Percentiles rank a stretch among this genome's conserved stretches.
Conservation (phyloP, 2,113 vertebrate species). For the Ursus arctos region DNA sequence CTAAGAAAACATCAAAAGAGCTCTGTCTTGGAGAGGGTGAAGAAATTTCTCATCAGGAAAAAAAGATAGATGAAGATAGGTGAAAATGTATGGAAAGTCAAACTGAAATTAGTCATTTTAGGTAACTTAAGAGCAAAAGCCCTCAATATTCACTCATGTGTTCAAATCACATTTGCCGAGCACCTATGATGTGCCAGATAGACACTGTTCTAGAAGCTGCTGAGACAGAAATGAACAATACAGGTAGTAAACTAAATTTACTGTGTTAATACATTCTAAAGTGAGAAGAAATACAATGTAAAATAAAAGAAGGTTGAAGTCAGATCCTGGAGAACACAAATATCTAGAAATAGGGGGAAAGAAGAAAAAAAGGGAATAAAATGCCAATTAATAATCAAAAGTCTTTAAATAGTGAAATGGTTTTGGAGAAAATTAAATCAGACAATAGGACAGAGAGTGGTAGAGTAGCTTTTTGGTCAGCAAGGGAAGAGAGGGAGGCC, state of each 20-base stretch:
- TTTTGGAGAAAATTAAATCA: neutral
- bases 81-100: neutral
- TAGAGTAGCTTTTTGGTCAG: neutral
- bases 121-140: neutral
- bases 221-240: neutral
- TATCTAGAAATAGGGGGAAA: neutral
- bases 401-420: neutral
- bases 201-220: neutral
- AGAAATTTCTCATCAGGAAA: neutral
- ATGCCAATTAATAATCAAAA: neutral
- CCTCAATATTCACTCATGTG: neutral
- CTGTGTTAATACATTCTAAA: neutral
- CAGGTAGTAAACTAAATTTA: neutral
- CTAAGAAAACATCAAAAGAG: neutral
- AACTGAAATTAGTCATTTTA: slow-evolving; percentile 16
- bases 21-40: neutral
- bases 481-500: neutral
- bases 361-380: neutral
- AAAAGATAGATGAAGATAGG: neutral
- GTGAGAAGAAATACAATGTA: neutral
- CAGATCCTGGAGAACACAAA: neutral
- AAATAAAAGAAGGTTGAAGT: neutral
- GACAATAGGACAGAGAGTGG: neutral
- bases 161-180: neutral
- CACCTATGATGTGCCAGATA: neutral